Base-by-base conservation (phyloP, 2,888 invertebrate genomes). In the Mamestra brassicae region DNA sequence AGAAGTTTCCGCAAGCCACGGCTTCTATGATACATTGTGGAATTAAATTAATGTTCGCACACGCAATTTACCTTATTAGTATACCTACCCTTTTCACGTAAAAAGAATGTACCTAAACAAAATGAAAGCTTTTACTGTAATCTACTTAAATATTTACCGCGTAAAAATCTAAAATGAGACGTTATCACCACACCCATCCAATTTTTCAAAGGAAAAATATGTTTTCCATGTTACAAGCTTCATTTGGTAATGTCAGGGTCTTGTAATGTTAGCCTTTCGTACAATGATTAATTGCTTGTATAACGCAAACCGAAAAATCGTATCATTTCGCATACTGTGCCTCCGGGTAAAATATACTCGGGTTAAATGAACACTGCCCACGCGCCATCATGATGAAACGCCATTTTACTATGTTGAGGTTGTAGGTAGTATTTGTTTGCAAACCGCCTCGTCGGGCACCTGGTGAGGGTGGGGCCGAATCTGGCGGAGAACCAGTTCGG, bases 201-300 rank as follows among this genome's bases (percentile, higher is more conserved):
- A 47, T 67, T 74, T 74, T 80, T 63, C 11, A 26, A 62, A 13
- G 15, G 38, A 36, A 67, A 57, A 67, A 38, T 17, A 38, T 55
- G 0, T 64, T 61, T 67, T 50, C 36, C 58, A 58, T 36, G 62
- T 67, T 55, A 54, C 55, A 15, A 42, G 34, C 66, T 38, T 58
- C 62, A 78, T 81, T 62, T 58, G 36, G 17, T 63, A 55, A 81
- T 78, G 76, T 58, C n/a, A 52, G 75, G 45, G 57, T 52, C 55
- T 64, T 52, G 80, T n/a, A n/a, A 57, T n/a, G 50, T 66, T 67
- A 52, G 62, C 26, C 42, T 58, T 69, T 57, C 36, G 61, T 57
- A 36, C 11, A 64, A 78, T 73, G 68, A 83, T 83, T 57, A 69
- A 80, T 83, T 76, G 10, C 63, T 75, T 67, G 67, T 66, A 47